A percentile compares a stretch with the other conserved stretches of the same genome.
phyloP scores from a whole-genome alignment of 92 coral and sea anemone genomes.

The Heliopora coerulea region DNA sequence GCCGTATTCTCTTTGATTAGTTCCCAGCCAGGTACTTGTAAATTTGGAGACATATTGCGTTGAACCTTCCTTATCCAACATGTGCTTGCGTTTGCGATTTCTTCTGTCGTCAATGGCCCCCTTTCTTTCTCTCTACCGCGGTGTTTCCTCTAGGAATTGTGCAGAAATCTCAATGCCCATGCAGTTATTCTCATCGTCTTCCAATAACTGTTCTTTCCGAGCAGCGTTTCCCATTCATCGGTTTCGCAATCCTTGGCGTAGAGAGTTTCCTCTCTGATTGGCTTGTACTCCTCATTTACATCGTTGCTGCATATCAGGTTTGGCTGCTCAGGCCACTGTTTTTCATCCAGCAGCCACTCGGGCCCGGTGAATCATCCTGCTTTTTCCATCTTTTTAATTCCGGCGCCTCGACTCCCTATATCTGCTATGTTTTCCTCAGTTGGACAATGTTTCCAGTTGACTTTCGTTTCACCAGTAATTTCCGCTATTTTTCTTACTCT shows the following conservation, averaged over 20 bases:
- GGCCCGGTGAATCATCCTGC: constrained; percentile 4
- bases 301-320: too few species aligned
- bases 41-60: constrained; percentile 12
- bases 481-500: constrained; percentile 43
- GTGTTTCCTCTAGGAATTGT: neutral
- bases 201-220: constrained; percentile 41
- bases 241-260: constrained; percentile 21
- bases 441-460: constrained; percentile 34
- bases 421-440: too few species aligned
- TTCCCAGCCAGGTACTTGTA: constrained; percentile 43
- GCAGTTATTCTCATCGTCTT: constrained; percentile 45
- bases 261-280: constrained; percentile 19
- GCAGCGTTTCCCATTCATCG: constrained; percentile 51
- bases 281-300: too few species aligned
- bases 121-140: neutral
- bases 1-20: constrained; percentile 24
- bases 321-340: too few species aligned
- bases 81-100: constrained; percentile 23
- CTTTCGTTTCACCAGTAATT: too few species aligned
- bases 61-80: constrained; percentile 44
- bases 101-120: constrained; percentile 56
- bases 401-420: constrained; percentile 5
- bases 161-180: constrained; percentile 45
- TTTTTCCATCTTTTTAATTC: neutral
- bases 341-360: too few species aligned